Evolutionary conservation across 2,888 invertebrate genomes (phyloP).

Genomic region (Eupithecia subfuscata): DNA sequence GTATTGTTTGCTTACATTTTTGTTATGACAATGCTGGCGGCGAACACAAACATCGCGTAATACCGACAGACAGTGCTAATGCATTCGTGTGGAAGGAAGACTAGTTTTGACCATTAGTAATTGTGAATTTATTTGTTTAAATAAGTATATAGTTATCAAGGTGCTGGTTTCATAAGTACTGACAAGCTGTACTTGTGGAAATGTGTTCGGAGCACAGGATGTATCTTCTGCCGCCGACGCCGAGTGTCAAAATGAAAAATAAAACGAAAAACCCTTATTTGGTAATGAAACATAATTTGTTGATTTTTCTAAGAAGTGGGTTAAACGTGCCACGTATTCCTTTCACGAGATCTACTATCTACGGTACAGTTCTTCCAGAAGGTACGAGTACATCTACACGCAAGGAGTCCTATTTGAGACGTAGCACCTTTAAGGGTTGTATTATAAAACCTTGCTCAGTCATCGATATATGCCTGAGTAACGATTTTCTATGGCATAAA

Average conservation of each 20-base stretch:
- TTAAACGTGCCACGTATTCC: too few relatives aligned
- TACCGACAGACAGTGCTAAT: slow-evolving; percentile 16
- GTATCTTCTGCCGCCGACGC: slow-evolving; percentile 17
- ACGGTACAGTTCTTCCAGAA: too few relatives aligned
- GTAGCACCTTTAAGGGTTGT: too few relatives aligned
- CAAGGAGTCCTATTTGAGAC: too few relatives aligned
- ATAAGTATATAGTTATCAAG: background rate
- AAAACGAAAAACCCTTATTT: background rate
- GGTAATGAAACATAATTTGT: background rate
- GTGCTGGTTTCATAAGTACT: background rate
- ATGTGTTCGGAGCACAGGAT: slow-evolving; percentile 17
- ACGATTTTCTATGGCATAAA: too few relatives aligned
- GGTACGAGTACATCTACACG: too few relatives aligned
- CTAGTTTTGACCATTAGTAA: background rate
- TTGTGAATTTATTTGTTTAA: background rate
- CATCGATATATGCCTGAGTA: too few relatives aligned
- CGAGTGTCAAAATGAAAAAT: slow-evolving; percentile 19
- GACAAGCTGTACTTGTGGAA: background rate
- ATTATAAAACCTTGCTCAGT: too few relatives aligned
- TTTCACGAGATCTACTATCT: too few relatives aligned
- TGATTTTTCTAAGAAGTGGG: background rate
- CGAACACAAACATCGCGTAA: slow-evolving; percentile 20
- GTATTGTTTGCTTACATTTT: slow-evolving; percentile 16
- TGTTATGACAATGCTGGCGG: slow-evolving; percentile 13
- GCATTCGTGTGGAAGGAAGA: background rate